Evolutionary conservation across 2,888 invertebrate species (phyloP).

Genomic region (Tetramorium bicarinatum): DNA sequence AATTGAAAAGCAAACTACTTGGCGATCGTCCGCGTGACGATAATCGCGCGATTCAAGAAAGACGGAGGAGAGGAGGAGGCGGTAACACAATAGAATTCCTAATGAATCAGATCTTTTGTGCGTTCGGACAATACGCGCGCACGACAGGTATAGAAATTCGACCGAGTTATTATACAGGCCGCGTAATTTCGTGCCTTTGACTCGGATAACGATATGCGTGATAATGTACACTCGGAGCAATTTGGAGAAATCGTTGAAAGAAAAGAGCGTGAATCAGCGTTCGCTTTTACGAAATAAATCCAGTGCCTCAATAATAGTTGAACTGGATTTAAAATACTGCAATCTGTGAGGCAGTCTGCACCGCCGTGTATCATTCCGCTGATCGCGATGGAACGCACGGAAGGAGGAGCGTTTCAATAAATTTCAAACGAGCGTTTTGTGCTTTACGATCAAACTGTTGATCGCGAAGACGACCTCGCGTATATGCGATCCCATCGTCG

Average conservation of each 20-base stretch:
- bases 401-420: slow-evolving; percentile 16
- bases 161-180: not conserved
- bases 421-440: slow-evolving; percentile 24
- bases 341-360: not conserved
- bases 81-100: slow-evolving; percentile 22
- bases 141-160: slow-evolving; percentile 17
- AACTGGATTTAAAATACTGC: not conserved
- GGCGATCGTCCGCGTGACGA: slow-evolving; percentile 11
- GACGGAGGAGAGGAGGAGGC: not conserved
- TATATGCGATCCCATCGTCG: slow-evolving; percentile 5
- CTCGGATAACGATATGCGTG: not conserved
- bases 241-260: slow-evolving; percentile 26
- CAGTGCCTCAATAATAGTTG: not conserved
- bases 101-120: slow-evolving; percentile 39
- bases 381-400: not conserved
- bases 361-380: not conserved
- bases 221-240: slow-evolving; percentile 11
- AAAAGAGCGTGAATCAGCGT: slow-evolving; percentile 3
- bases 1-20: slow-evolving; percentile 57
- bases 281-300: slow-evolving; percentile 11
- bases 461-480: not conserved
- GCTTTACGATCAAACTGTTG: slow-evolving; percentile 37
- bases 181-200: slow-evolving; percentile 36
- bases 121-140: slow-evolving; percentile 21
- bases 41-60: slow-evolving; percentile 22